A percentile compares a stretch with the other conserved stretches of the same genome.
Evolutionary conservation across 1,140 invertebrate species (phyloP).

Genomic region (Drosophila tropicalis): DNA sequence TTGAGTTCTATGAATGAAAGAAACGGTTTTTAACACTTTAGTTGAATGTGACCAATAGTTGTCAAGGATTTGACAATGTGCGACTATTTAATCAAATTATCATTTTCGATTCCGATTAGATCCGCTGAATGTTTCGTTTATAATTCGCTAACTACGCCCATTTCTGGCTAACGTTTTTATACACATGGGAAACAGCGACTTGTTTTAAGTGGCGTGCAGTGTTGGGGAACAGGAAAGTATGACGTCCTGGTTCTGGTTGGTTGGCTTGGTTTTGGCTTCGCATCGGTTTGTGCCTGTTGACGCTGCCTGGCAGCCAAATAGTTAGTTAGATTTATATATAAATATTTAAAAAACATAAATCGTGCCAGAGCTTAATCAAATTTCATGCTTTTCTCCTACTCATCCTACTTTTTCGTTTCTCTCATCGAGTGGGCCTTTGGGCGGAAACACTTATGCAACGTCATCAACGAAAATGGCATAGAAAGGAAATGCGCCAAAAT

Average conservation of each 20-base stretch:
- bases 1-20: no score
- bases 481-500: slow-evolving; percentile 70
- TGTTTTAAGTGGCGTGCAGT: slow-evolving; percentile 73
- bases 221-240: slow-evolving; percentile 13
- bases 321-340: slow-evolving; percentile 75
- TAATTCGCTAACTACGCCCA: background rate
- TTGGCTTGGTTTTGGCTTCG: slow-evolving; percentile 18
- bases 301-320: slow-evolving; percentile 52
- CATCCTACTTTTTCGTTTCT: background rate
- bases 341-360: slow-evolving; percentile 72
- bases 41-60: background rate
- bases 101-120: no score
- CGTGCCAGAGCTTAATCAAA: slow-evolving; percentile 67
- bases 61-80: no score
- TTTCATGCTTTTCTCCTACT: slow-evolving; percentile 30
- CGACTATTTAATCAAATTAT: no score
- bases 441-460: slow-evolving; percentile 61
- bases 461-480: slow-evolving; percentile 48
- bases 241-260: slow-evolving; percentile 23
- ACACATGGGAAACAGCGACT: slow-evolving; percentile 27
- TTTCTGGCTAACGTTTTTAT: background rate
- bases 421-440: background rate
- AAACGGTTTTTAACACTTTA: background rate
- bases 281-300: slow-evolving; percentile 32
- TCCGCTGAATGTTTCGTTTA: background rate